Percentiles rank a stretch among this genome's conserved stretches.
These are phyloP conservation scores for Escarpia spicata DNA, from an alignment of 2,888 invertebrate genomes.

Conservation along the genomic window DNA sequence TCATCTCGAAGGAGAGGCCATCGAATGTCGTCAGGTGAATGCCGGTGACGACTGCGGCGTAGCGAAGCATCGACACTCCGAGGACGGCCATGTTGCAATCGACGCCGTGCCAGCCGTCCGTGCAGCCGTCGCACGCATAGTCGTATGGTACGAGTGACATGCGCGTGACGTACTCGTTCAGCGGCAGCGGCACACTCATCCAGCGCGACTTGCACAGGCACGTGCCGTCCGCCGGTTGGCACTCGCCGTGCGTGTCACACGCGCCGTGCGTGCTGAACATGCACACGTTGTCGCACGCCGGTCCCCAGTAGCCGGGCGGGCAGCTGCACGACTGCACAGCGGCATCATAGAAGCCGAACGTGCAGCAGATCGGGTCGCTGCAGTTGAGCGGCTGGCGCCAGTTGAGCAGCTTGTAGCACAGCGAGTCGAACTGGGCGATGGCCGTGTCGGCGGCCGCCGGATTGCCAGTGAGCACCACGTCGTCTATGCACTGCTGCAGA, in stretches of 20 bases:
- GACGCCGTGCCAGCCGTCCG: slow-evolving; percentile 45
- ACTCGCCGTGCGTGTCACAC: slow-evolving; percentile 38
- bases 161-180: neutral
- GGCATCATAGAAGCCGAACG: neutral
- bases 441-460: neutral
- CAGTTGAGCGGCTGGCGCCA: neutral
- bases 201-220: slow-evolving; percentile 36
- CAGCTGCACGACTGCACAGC: slow-evolving; percentile 20
- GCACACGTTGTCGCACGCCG: slow-evolving; percentile 21
- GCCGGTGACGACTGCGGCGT: slow-evolving; percentile 43
- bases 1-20: slow-evolving; percentile 42
- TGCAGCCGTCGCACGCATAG: slow-evolving; percentile 42
- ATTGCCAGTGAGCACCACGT: neutral
- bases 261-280: slow-evolving; percentile 34
- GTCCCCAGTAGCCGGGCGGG: slow-evolving; percentile 25
- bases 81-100: slow-evolving; percentile 46
- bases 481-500: neutral
- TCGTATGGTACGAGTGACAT: neutral
- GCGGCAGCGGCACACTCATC: slow-evolving; percentile 6
- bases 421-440: neutral
- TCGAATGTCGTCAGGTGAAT: slow-evolving; percentile 45
- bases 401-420: slow-evolving; percentile 9
- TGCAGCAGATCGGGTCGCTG: neutral
- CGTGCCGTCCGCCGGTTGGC: slow-evolving; percentile 37
- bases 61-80: neutral